Conservation (phyloP, 2,888 invertebrate genomes). For the Oasisia sp. region DNA sequence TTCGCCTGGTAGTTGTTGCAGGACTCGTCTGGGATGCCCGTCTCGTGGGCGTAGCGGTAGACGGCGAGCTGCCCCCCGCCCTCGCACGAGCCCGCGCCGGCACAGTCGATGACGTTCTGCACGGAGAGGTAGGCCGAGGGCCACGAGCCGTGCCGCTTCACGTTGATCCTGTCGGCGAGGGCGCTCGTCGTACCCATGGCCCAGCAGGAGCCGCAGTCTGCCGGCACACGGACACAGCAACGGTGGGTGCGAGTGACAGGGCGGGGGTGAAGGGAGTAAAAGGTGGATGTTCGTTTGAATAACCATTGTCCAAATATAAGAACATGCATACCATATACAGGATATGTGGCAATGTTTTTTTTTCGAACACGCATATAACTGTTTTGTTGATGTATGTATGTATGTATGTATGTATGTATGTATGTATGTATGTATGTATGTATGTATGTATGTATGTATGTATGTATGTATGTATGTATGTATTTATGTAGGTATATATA, state of each 20-base stretch:
- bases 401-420: too few relatives aligned
- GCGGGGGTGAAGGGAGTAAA: background rate
- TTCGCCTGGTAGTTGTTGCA: constrained; percentile 70
- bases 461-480: too few relatives aligned
- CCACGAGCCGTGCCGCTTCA: constrained; percentile 66
- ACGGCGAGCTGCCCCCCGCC: constrained; percentile 63
- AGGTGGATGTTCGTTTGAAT: background rate
- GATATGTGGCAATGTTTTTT: too few relatives aligned
- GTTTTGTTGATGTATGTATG: too few relatives aligned
- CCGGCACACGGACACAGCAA: background rate
- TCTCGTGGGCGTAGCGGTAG: constrained; percentile 66
- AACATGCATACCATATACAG: too few relatives aligned
- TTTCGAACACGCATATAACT: too few relatives aligned
- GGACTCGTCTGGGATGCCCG: constrained; percentile 68
- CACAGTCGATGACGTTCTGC: constrained; percentile 68
- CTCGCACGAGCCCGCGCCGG: constrained; percentile 65
- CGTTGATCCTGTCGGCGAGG: constrained; percentile 68
- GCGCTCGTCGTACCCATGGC: constrained; percentile 68
- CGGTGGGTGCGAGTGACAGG: background rate
- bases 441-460: too few relatives aligned
- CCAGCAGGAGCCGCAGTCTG: constrained; percentile 69
- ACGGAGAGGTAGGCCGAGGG: constrained; percentile 67
- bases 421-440: too few relatives aligned
- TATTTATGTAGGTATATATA: too few relatives aligned
- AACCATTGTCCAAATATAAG: too few relatives aligned